Percentiles rank a stretch among this genome's conserved stretches.
Conservation (phyloP, 2,797 vertebrate genomes). For the Choloepus didactylus region DNA sequence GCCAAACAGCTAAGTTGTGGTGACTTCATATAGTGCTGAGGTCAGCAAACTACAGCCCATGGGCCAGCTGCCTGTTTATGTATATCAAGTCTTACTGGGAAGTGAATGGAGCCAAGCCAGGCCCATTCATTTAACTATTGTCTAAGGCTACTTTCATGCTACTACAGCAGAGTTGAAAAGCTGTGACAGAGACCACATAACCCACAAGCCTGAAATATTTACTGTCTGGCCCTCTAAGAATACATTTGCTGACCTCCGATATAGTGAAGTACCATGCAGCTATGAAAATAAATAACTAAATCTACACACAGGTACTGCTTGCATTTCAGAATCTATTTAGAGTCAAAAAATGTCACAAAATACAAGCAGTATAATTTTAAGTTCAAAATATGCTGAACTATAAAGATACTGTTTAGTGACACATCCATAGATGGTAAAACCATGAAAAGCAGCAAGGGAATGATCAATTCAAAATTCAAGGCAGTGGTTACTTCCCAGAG, state of each 20-base stretch:
- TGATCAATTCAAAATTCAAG: not conserved
- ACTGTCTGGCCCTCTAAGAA: not conserved
- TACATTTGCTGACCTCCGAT: not conserved
- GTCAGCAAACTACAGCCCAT: fast-evolving
- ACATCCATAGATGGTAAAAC: not conserved
- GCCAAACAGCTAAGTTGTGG: not conserved
- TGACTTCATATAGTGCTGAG: fast-evolving
- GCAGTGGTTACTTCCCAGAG: not conserved
- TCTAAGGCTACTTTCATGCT: not conserved
- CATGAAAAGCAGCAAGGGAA: not conserved
- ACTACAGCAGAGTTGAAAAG: not conserved
- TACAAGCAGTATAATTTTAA: not conserved
- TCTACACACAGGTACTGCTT: not conserved
- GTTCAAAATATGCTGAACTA: not conserved
- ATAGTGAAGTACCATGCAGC: not conserved
- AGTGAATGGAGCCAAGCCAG: not conserved
- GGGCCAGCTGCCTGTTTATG: not conserved
- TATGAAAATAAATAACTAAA: not conserved
- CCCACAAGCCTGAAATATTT: not conserved
- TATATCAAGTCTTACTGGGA: not conserved
- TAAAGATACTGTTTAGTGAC: not conserved
- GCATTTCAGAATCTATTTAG: not conserved
- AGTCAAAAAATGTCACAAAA: not conserved
- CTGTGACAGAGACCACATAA: not conserved
- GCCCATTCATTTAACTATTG: not conserved